phyloP scores from a whole-genome alignment of 2,888 invertebrate genomes.

The Oligia strigilis region DNA sequence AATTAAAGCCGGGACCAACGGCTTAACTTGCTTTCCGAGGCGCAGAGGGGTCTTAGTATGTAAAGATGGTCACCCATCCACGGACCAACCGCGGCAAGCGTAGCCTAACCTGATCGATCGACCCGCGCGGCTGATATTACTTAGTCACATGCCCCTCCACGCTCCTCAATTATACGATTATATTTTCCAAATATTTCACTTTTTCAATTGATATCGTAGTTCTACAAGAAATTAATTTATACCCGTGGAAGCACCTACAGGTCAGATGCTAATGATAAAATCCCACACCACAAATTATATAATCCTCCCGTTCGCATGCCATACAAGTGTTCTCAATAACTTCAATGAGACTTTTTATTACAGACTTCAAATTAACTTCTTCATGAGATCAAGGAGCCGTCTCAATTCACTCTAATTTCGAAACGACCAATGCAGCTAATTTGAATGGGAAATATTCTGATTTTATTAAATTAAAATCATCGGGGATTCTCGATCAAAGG shows the following conservation, averaged over 20 bases:
- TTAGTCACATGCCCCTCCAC: too few species aligned
- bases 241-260: neutral
- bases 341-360: constrained; percentile 44
- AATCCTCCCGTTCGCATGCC: constrained; percentile 11
- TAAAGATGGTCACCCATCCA: too few species aligned
- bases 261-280: neutral
- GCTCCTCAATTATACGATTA: too few species aligned
- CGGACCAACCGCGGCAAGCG: too few species aligned
- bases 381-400: constrained; percentile 66
- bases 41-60: too few species aligned
- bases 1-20: too few species aligned
- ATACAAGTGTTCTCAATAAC: constrained; percentile 47
- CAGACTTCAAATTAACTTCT: constrained; percentile 54
- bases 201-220: neutral
- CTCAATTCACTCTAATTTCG: constrained; percentile 64
- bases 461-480: constrained; percentile 84
- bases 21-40: too few species aligned
- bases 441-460: constrained; percentile 73
- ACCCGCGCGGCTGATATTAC: too few species aligned
- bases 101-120: too few species aligned
- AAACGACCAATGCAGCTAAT: constrained; percentile 61
- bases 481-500: constrained; percentile 84
- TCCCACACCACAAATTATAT: neutral
- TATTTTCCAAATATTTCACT: neutral
- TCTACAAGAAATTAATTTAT: neutral